A percentile compares a stretch with the other conserved stretches of the same genome.
phyloP scores from a whole-genome alignment of 2,888 invertebrate species.

The Didymodactylos carnosus region DNA sequence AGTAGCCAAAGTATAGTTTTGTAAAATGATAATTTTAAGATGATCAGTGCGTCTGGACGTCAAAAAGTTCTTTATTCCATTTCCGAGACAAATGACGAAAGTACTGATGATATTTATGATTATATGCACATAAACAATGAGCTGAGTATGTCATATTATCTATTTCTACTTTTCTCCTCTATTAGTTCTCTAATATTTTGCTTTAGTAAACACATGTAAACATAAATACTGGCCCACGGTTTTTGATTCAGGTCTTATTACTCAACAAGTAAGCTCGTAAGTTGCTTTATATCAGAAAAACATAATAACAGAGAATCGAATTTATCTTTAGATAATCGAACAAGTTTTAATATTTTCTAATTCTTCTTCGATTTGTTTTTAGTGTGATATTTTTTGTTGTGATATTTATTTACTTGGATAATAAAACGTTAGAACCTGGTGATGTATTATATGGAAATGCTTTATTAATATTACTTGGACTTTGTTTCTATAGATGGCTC shows the following conservation, averaged over 20 bases:
- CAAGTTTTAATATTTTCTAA: not conserved
- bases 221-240: constrained; percentile 4
- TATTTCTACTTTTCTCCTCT: no score
- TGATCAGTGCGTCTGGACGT: no score
- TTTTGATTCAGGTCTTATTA: constrained; percentile 9
- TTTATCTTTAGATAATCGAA: no score
- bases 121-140: no score
- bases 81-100: no score
- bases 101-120: no score
- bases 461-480: constrained; percentile 36
- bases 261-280: constrained; percentile 11
- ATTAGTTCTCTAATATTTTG: no score
- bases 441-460: constrained; percentile 38
- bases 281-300: not conserved
- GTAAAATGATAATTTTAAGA: no score
- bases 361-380: not conserved
- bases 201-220: no score
- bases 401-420: constrained; percentile 40
- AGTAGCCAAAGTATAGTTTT: no score
- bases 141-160: no score
- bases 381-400: constrained; percentile 48
- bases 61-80: no score
- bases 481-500: constrained; percentile 19
- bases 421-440: constrained; percentile 47
- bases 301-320: not conserved